phyloP scores from a whole-genome alignment of 2,797 vertebrate genomes.

The Geotrypetes seraphini region DNA sequence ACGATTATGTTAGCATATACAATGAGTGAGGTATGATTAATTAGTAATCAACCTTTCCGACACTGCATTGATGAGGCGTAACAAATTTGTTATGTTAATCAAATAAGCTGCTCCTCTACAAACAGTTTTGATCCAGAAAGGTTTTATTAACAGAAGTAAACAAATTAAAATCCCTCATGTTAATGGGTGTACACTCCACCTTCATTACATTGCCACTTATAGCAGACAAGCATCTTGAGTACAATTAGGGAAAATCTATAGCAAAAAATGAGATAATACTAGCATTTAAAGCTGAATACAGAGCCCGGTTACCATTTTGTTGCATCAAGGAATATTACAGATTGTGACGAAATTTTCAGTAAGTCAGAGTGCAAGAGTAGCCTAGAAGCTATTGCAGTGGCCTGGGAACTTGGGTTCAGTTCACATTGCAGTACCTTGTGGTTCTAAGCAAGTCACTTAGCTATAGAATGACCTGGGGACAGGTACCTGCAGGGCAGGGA shows the following conservation, averaged over 20 bases:
- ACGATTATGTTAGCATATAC: conserved; percentile 10
- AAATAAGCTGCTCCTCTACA: conserved; percentile 42
- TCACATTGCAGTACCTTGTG: too few species aligned
- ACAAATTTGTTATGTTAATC: conserved; percentile 43
- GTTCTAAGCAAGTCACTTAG: too few species aligned
- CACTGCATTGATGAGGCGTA: conserved; percentile 38
- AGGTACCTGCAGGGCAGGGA: too few species aligned
- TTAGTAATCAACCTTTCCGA: conserved; percentile 23
- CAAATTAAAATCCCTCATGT: conserved; percentile 26
- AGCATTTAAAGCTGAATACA: too few species aligned
- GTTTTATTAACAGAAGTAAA: conserved; percentile 47
- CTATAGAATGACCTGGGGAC: too few species aligned
- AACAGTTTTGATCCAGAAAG: conserved; percentile 35
- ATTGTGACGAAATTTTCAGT: too few species aligned
- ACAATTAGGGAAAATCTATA: conserved; percentile 8
- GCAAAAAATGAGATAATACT: too few species aligned
- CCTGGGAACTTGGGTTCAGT: too few species aligned
- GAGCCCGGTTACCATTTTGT: too few species aligned
- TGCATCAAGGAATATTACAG: too few species aligned
- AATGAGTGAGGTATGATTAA: conserved; percentile 24
- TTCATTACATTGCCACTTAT: conserved; percentile 9
- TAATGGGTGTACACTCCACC: conserved; percentile 3
- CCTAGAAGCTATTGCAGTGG: too few species aligned
- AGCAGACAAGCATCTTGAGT: background rate
- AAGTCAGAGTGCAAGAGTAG: too few species aligned